Base-by-base conservation (phyloP, 37 sponge, comb jelly and placozoan genomes). In the Axinella damicornis region DNA sequence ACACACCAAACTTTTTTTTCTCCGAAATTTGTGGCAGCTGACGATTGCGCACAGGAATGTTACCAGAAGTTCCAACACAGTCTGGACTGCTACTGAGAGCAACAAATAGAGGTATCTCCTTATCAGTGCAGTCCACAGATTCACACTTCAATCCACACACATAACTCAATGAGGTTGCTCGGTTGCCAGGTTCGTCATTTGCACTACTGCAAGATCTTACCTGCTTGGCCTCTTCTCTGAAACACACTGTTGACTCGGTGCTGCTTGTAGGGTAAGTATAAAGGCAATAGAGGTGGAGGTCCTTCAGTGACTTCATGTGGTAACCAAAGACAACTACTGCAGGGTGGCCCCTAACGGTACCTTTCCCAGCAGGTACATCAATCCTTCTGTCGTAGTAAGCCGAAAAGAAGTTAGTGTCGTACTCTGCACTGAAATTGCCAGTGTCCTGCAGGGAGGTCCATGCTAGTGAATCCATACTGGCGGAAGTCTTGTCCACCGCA, bases 1-100 rank as follows among this genome's bases (percentile, higher is more conserved):
- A 73, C 40, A 83, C 75, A 39, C 83, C 83, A 63, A 73, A 73
- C 67, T 52, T 79, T 33, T 79, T 79, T 36, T 22, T 59, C 39
- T 62, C 28, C 0, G 14, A 46, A 9, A 46, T 46, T 46, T 9
- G 4, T 9, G 46, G 46, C 46, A 46, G 9, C 46, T 22, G 74
- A 22, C 74, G 52, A 39, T 73, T 35, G 20, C n/a, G 21, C 1
- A 73, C 54, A 35, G 74, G 74, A 20, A 73, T 41, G 2, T 1
- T 5, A 18, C 54, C 53, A 24, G 74, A 73, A 2, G 52, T 2
- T 16, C 24, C 37, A 11, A 5, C 28, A 39, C 74, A 73, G 5
- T 30, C 25, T 25, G 30, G 11, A 5, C 5, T 41, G 1, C 25
- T n/a, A 41, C 74, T 73, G 28, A 73, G 41, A 22, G 74, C 46